Conservation (phyloP, 2,113 vertebrate species). For the Prietella phreatophila region DNA sequence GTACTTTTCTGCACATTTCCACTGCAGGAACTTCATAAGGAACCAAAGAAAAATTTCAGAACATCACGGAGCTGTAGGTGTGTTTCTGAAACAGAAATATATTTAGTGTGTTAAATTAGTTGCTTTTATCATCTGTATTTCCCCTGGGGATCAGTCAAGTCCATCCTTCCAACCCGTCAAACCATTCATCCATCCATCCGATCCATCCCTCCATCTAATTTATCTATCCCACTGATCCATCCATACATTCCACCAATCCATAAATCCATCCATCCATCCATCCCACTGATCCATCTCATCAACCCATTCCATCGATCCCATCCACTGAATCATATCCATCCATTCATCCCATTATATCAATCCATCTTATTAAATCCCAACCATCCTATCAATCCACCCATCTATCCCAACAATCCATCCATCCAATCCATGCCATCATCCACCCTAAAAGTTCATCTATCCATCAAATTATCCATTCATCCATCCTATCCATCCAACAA, state of each 20-base stretch:
- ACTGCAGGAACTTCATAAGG: not conserved
- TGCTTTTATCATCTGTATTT: not conserved
- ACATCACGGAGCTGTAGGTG: not conserved
- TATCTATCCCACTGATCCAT: not conserved
- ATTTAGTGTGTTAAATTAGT: not conserved
- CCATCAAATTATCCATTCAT: not conserved
- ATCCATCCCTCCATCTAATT: not conserved
- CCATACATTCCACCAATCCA: not conserved
- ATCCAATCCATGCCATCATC: not conserved
- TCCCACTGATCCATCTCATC: not conserved
- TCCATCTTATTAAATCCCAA: not conserved
- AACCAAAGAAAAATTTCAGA: not conserved
- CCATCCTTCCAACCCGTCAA: not conserved
- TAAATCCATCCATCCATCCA: not conserved
- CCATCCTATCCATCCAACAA: not conserved
- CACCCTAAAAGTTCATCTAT: not conserved
- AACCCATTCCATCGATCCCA: not conserved
- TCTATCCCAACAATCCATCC: not conserved
- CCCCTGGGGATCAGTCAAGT: not conserved
- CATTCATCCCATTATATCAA: not conserved
- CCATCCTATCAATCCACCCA: no score
- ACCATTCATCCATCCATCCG: not conserved
- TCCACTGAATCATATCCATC: not conserved
- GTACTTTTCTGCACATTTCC: not conserved
- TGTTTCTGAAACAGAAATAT: not conserved